phyloP scores from a whole-genome alignment of 1,140 invertebrate species.

The Andricus grossulariae region DNA sequence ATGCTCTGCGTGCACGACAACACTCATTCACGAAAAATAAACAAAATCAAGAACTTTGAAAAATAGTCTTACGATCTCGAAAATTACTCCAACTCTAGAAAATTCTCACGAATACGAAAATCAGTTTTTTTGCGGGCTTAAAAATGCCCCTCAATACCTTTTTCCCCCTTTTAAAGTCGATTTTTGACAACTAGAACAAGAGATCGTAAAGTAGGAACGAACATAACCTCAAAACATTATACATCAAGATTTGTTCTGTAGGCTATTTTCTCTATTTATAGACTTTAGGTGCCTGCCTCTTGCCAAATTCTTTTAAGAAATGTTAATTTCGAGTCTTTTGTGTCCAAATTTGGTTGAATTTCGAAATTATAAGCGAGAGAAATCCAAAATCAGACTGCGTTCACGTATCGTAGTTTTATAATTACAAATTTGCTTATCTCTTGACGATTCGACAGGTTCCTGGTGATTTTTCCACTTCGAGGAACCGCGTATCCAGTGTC shows the following conservation, averaged over 20 bases:
- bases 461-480: not conserved
- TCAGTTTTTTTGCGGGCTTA: not conserved
- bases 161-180: not conserved
- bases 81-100: too few species aligned
- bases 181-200: slow-evolving; percentile 15
- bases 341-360: slow-evolving; percentile 29
- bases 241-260: not conserved
- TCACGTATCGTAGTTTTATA: not conserved
- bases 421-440: slow-evolving; percentile 26
- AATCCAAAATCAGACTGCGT: not conserved
- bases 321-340: slow-evolving; percentile 25
- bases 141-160: not conserved
- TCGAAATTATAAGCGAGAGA: not conserved
- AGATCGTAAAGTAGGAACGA: not conserved
- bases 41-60: too few species aligned
- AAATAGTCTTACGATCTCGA: too few species aligned
- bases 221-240: slow-evolving; percentile 58
- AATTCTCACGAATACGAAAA: not conserved
- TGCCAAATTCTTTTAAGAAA: not conserved
- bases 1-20: too few species aligned
- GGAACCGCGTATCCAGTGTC: not conserved
- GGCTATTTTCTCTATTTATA: not conserved
- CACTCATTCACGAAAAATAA: too few species aligned
- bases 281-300: not conserved
- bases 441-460: not conserved